Conservation (phyloP, 2,888 invertebrate species). For the Ferrisia virgata region DNA sequence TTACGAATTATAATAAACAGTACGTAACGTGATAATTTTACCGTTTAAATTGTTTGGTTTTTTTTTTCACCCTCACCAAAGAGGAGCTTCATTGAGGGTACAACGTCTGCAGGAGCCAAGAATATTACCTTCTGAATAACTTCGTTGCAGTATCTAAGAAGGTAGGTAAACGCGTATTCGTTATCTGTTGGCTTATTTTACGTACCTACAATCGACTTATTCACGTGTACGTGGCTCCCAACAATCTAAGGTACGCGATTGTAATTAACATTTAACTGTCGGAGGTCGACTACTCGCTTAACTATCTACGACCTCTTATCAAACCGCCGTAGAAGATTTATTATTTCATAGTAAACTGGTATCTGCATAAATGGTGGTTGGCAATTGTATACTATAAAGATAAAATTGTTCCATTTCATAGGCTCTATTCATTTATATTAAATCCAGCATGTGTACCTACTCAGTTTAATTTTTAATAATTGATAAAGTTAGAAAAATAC, state of each 20-base stretch:
- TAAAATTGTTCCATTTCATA: no score
- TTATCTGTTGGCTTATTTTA: neutral
- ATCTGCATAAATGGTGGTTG: neutral
- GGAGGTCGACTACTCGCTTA: slow-evolving; percentile 14
- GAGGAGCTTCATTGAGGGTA: no score
- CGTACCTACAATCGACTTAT: neutral
- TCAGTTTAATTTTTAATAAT: no score
- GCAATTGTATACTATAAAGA: no score
- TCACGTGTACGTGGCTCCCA: neutral
- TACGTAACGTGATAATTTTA: no score
- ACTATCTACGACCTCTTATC: slow-evolving; percentile 11
- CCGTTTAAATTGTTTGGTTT: no score
- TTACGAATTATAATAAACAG: no score
- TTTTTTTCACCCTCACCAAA: no score
- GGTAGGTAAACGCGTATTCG: neutral
- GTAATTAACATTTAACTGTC: neutral
- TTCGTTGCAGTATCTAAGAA: neutral
- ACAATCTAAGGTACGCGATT: neutral
- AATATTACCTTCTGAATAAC: neutral
- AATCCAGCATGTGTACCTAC: no score
- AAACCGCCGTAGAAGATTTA: neutral
- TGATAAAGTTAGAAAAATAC: no score
- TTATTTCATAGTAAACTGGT: neutral
- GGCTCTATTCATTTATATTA: no score
- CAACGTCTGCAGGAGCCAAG: neutral